A percentile compares a stretch with the other conserved stretches of the same genome.
Conservation (phyloP, 2,888 invertebrate species). For the Drosophila algonquin region DNA sequence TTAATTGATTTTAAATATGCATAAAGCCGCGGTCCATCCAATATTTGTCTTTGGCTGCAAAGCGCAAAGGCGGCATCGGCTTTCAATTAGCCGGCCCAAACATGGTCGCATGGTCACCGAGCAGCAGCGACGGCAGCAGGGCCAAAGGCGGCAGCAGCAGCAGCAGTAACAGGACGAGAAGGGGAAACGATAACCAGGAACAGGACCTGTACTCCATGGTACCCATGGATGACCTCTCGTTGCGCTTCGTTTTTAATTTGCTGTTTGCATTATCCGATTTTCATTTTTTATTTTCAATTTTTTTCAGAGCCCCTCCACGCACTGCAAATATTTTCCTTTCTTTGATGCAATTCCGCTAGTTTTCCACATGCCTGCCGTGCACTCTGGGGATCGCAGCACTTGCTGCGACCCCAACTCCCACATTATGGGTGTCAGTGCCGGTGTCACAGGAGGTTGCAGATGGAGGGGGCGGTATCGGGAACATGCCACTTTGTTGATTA, state of each 20-base stretch:
- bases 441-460: background rate
- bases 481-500: slow-evolving; percentile 62
- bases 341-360: slow-evolving; percentile 68
- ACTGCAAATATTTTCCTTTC: slow-evolving; percentile 69
- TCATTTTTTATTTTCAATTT: background rate
- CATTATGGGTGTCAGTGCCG: background rate
- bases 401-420: background rate
- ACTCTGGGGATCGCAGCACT: background rate
- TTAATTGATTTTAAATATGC: slow-evolving; percentile 84
- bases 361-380: slow-evolving; percentile 24
- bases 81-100: slow-evolving; percentile 68
- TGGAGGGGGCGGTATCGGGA: slow-evolving; percentile 2
- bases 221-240: background rate
- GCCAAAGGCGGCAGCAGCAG: slow-evolving; percentile 11
- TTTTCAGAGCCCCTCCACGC: slow-evolving; percentile 36
- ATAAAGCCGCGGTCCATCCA: slow-evolving; percentile 72
- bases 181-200: background rate
- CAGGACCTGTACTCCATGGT: background rate
- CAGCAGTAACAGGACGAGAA: slow-evolving; percentile 3
- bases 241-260: slow-evolving; percentile 64
- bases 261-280: slow-evolving; percentile 68
- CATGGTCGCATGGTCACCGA: slow-evolving; percentile 1
- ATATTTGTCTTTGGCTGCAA: slow-evolving; percentile 78
- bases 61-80: slow-evolving; percentile 64
- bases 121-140: background rate